phyloP scores from a whole-genome alignment of 2,888 invertebrate species.

The Cephonodes hylas region DNA sequence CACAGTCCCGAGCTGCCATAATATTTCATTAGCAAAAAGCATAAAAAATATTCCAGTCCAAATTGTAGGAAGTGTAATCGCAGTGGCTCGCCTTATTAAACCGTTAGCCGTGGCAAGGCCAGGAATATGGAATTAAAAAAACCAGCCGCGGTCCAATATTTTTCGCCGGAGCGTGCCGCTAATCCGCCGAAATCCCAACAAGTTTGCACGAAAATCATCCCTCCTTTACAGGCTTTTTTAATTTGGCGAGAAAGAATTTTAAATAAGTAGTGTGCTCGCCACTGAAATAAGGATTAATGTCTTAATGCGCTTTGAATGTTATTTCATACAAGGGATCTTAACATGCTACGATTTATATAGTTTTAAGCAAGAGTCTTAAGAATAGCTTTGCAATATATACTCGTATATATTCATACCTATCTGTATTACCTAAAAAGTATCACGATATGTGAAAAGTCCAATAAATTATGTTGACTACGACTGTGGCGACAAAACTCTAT shows the following conservation, averaged over 20 bases:
- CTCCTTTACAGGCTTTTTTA: constrained; percentile 6
- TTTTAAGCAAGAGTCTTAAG: too few relatives aligned
- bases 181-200: constrained; percentile 1
- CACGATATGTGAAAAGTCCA: too few relatives aligned
- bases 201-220: background rate
- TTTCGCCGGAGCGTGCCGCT: background rate
- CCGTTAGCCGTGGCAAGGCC: background rate
- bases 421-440: too few relatives aligned
- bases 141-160: background rate
- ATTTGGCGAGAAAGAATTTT: background rate
- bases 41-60: constrained; percentile 24
- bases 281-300: background rate
- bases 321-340: background rate
- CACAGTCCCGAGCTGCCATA: constrained; percentile 12
- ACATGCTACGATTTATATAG: background rate
- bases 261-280: background rate
- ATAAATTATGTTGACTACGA: too few relatives aligned
- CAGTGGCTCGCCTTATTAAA: constrained; percentile 6
- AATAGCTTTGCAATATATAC: too few relatives aligned
- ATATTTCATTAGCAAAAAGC: constrained; percentile 25
- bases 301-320: background rate
- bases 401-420: too few relatives aligned
- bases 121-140: constrained; percentile 6
- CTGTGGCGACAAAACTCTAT: too few relatives aligned
- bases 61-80: constrained; percentile 14